These are phyloP conservation scores for Syngnathus acus DNA, from an alignment of 2,797 vertebrate species.

Conservation along the genomic window DNA sequence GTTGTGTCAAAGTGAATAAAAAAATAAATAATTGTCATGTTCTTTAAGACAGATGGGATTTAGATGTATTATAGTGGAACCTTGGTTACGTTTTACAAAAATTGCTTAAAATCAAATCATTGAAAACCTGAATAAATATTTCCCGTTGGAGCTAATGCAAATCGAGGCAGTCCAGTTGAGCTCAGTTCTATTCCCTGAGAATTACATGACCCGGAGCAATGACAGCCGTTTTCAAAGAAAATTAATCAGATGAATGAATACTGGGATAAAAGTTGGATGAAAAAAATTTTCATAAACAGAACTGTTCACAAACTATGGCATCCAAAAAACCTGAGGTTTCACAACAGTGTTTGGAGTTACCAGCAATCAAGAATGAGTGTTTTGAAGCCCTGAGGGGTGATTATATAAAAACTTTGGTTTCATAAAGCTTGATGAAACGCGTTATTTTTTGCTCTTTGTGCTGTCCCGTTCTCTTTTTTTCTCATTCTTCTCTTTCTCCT, in stretches of 20 bases:
- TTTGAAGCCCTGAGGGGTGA: neutral
- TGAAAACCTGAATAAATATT: neutral
- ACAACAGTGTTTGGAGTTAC: neutral
- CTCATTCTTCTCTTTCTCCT: slow-evolving; percentile 34
- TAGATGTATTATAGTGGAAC: neutral
- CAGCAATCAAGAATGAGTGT: neutral
- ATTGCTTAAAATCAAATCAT: neutral
- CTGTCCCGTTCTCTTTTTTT: slow-evolving; percentile 22
- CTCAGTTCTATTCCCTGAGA: no score
- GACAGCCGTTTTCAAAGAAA: neutral
- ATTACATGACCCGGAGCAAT: no score
- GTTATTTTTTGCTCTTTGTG: slow-evolving; percentile 12
- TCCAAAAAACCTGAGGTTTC: neutral
- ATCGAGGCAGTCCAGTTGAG: neutral
- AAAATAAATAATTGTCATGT: neutral
- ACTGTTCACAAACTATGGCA: neutral
- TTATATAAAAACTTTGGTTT: neutral
- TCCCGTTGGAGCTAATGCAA: neutral
- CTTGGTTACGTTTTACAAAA: neutral
- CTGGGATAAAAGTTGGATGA: neutral
- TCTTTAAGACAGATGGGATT: neutral
- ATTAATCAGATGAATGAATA: neutral
- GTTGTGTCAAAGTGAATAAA: neutral
- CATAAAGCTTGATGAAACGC: neutral
- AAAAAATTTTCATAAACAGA: neutral